Percentiles rank a stretch among this genome's conserved stretches.
Conservation (phyloP, 2,888 invertebrate genomes). For the Trisateles emortualis region DNA sequence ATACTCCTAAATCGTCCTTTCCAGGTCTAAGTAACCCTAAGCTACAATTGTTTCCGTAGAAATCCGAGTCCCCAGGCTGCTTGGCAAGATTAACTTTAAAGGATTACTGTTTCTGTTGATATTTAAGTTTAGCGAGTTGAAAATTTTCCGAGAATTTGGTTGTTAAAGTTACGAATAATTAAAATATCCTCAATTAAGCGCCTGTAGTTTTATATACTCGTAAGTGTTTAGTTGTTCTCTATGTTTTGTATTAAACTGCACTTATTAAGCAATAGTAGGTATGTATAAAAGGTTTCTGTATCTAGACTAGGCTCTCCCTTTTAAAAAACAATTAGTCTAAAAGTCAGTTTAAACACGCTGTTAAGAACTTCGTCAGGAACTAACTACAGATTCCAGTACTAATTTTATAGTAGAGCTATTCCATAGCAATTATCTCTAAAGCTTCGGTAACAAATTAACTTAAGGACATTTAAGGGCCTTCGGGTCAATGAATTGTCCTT, state of each 20-base stretch:
- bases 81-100: slow-evolving; percentile 44
- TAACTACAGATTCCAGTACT: neutral
- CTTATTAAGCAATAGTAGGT: too few relatives aligned
- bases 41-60: slow-evolving; percentile 40
- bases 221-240: too few relatives aligned
- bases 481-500: slow-evolving; percentile 41
- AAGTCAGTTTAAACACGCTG: too few relatives aligned
- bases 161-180: slow-evolving; percentile 12
- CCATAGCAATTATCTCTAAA: slow-evolving; percentile 34
- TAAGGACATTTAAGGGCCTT: slow-evolving; percentile 30
- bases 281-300: too few relatives aligned
- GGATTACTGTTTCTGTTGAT: slow-evolving; percentile 45
- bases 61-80: slow-evolving; percentile 38
- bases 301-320: too few relatives aligned
- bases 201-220: too few relatives aligned
- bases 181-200: neutral
- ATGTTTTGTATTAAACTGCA: too few relatives aligned
- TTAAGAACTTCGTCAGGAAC: neutral
- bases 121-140: slow-evolving; percentile 26
- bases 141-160: slow-evolving; percentile 10
- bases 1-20: slow-evolving; percentile 23
- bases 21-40: slow-evolving; percentile 25
- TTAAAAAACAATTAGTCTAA: too few relatives aligned
- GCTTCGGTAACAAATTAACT: slow-evolving; percentile 33
- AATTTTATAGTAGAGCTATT: neutral